Evolutionary conservation across 2,113 vertebrate genomes (phyloP).

Genomic region (Mirounga angustirostris): DNA sequence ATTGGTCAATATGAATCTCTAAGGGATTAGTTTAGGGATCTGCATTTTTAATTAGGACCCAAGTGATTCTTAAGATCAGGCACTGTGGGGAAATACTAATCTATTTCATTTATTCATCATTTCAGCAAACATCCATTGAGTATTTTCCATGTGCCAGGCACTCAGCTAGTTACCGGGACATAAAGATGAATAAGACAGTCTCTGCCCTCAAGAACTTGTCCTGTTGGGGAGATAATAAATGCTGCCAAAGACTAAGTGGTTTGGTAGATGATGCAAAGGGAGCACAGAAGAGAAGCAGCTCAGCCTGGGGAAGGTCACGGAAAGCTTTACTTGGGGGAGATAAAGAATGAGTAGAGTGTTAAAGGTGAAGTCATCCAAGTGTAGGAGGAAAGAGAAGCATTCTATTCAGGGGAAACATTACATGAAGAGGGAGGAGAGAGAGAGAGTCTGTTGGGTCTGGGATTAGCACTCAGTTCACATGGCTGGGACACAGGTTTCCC

Average conservation of each 20-base stretch:
- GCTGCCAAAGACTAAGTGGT: neutral
- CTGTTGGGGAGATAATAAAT: neutral
- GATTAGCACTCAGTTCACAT: neutral
- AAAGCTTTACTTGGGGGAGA: neutral
- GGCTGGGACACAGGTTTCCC: conserved; percentile 4
- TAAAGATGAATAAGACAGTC: neutral
- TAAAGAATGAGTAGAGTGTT: neutral
- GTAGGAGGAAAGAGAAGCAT: neutral
- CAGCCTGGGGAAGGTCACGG: neutral
- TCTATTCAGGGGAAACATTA: neutral
- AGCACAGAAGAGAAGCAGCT: neutral
- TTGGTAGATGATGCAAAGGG: neutral
- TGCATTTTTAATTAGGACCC: neutral
- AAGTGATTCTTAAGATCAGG: neutral
- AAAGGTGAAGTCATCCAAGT: neutral
- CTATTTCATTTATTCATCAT: neutral
- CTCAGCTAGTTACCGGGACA: neutral
- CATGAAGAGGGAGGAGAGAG: neutral
- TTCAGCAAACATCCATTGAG: neutral
- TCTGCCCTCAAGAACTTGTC: neutral
- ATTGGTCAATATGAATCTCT: neutral
- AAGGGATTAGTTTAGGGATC: neutral
- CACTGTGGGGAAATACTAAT: neutral
- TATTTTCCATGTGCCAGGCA: neutral
- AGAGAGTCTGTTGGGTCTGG: neutral